These are phyloP conservation scores for Crenichthys baileyi DNA, from an alignment of 2,797 vertebrate genomes.

Conservation along the genomic window DNA sequence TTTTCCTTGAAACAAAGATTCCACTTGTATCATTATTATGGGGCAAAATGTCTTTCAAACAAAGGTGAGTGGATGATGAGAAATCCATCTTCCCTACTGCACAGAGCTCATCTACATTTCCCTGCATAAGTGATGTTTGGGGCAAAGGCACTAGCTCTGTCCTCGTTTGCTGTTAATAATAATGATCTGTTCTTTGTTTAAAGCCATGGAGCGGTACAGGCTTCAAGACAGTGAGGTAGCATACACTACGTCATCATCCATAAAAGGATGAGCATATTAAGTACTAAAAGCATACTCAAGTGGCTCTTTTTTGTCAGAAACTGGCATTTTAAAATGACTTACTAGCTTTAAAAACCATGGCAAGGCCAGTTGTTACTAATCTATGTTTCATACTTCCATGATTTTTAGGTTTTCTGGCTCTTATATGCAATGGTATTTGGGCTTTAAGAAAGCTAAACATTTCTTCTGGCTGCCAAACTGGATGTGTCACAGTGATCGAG, in stretches of 20 bases:
- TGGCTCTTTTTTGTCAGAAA: neutral
- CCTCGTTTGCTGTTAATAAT: neutral
- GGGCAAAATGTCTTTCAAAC: neutral
- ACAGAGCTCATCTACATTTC: neutral
- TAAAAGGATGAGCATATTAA: neutral
- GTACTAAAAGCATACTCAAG: neutral
- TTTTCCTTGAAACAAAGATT: neutral
- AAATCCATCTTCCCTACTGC: neutral
- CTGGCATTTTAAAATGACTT: neutral
- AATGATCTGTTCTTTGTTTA: neutral
- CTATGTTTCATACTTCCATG: neutral
- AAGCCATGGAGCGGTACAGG: neutral
- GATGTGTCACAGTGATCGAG: neutral
- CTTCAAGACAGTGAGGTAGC: neutral
- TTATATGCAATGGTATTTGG: neutral
- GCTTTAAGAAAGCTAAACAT: neutral
- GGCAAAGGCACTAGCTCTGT: neutral
- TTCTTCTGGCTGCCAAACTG: neutral
- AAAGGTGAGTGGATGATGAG: neutral
- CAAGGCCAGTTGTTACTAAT: neutral
- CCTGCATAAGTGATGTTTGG: neutral
- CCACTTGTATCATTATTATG: neutral
- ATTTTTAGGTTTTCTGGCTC: neutral
- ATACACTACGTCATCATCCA: neutral
- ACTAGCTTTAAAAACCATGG: neutral